Conservation (phyloP, 2,888 invertebrate species). For the Pterostichus madidus region DNA sequence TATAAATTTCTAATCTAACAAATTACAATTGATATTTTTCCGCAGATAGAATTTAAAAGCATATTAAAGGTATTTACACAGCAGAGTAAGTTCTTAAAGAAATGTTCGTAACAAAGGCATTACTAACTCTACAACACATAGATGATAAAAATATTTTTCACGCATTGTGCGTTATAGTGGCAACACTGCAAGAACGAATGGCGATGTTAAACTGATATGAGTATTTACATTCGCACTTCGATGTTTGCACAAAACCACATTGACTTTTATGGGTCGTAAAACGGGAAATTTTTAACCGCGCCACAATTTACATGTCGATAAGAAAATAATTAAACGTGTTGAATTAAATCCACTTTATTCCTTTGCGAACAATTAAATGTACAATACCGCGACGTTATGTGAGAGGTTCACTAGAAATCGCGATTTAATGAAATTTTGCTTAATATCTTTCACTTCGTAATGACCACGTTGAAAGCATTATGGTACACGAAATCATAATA, state of each 20-base stretch:
- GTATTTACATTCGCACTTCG: constrained; percentile 65
- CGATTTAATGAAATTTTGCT: constrained; percentile 30
- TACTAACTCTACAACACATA: background rate
- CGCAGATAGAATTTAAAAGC: no score
- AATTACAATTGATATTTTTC: background rate
- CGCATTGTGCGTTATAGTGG: constrained; percentile 31
- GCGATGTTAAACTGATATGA: constrained; percentile 53
- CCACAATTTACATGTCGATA: constrained; percentile 62
- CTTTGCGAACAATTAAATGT: constrained; percentile 30
- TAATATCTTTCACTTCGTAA: background rate
- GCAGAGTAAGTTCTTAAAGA: background rate
- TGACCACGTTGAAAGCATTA: background rate
- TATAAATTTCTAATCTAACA: background rate
- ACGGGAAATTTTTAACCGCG: constrained; percentile 54
- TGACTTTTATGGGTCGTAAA: constrained; percentile 59
- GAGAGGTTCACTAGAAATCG: background rate
- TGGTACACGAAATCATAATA: background rate
- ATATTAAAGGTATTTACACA: background rate
- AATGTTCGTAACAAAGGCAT: background rate
- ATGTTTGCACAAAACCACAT: constrained; percentile 61
- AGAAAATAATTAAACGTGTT: constrained; percentile 61
- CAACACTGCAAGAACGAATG: constrained; percentile 16
- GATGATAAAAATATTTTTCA: constrained; percentile 39
- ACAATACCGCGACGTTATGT: constrained; percentile 1
- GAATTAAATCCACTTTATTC: constrained; percentile 42